phyloP scores from a whole-genome alignment of 2,797 vertebrate species.

The Lepilemur septentrionalis region DNA sequence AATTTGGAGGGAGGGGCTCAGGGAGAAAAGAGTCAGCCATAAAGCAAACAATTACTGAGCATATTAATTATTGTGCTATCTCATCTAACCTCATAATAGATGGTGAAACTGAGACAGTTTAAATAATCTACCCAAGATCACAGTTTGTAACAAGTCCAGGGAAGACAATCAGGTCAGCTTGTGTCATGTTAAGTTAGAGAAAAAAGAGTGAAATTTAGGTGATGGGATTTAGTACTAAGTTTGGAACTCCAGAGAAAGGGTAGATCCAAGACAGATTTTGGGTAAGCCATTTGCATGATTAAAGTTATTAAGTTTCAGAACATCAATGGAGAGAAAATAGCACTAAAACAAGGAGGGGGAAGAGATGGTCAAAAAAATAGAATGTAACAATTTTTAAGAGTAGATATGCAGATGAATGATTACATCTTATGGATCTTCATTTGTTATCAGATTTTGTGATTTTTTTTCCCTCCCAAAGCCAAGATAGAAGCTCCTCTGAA shows the following conservation, averaged over 20 bases:
- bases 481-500: neutral
- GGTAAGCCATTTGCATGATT: neutral
- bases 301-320: neutral
- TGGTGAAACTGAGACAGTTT: neutral
- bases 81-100: neutral
- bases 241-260: neutral
- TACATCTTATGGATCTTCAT: neutral
- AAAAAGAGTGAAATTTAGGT: neutral
- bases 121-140: neutral
- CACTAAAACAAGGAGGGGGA: neutral
- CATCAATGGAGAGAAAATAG: neutral
- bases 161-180: neutral
- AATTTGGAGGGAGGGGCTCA: neutral
- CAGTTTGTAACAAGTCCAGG: neutral
- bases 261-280: neutral
- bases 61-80: neutral
- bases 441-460: slow-evolving; percentile 6
- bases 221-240: neutral
- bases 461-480: neutral
- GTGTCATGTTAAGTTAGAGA: neutral
- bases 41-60: neutral
- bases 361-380: neutral
- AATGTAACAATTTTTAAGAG: neutral
- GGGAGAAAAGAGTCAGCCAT: neutral
- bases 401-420: neutral